Conservation (phyloP, 2,113 vertebrate species). For the Strix uralensis region DNA sequence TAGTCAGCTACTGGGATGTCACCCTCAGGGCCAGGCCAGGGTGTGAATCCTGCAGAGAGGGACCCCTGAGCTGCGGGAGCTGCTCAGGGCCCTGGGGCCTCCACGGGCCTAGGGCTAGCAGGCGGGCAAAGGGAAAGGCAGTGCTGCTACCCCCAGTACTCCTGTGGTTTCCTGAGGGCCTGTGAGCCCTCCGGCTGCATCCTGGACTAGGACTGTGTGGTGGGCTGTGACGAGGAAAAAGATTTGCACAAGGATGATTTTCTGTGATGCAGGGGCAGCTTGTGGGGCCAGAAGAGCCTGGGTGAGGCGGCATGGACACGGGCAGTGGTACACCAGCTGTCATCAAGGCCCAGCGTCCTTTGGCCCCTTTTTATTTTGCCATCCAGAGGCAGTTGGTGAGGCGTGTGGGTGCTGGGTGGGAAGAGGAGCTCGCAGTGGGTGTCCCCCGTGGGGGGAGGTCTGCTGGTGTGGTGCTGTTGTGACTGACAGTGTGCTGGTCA, state of each 20-base stretch:
- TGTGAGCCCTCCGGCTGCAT: not conserved
- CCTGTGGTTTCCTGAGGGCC: not conserved
- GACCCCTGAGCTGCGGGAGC: rapidly evolving
- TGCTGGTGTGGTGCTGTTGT: rapidly evolving
- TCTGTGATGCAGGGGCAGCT: no score
- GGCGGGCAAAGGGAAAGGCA: rapidly evolving
- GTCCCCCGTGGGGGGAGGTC: rapidly evolving
- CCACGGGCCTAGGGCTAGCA: rapidly evolving
- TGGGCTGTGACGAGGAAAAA: not conserved
- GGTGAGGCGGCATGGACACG: rapidly evolving
- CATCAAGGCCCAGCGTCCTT: no score
- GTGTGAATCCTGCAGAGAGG: not conserved
- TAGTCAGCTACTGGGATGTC: not conserved
- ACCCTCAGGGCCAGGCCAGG: not conserved
- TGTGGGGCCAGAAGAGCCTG: rapidly evolving
- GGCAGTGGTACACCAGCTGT: not conserved
- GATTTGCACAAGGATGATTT: not conserved
- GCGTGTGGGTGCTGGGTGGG: not conserved
- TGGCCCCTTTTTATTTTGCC: not conserved
- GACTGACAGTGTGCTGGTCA: not conserved
- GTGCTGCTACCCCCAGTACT: not conserved
- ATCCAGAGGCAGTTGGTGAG: not conserved
- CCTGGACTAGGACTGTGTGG: rapidly evolving
- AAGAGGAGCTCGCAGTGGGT: not conserved
- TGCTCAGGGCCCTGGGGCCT: not conserved